Conservation (phyloP, 2,113 vertebrate genomes). For the Redunca redunca region DNA sequence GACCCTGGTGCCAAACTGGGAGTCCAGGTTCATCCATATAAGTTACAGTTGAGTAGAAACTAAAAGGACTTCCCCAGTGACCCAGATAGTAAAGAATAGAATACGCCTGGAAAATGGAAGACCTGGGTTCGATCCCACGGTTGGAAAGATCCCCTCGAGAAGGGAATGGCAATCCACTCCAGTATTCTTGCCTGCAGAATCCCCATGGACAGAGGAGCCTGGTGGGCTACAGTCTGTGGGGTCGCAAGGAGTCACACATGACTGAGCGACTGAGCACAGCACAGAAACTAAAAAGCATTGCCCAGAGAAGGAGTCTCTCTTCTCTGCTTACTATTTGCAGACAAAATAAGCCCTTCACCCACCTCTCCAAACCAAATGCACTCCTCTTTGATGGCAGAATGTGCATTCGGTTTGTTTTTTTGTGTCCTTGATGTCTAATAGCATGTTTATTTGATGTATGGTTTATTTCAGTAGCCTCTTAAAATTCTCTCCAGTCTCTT, state of each 20-base stretch:
- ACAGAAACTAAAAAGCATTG: background rate
- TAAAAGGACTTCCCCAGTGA: background rate
- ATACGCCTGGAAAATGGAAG: background rate
- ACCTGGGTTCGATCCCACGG: background rate
- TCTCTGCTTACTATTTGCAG: background rate
- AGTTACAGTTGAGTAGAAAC: background rate
- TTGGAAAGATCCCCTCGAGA: background rate
- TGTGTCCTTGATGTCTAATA: background rate
- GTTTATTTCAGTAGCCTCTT: background rate
- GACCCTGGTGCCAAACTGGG: background rate
- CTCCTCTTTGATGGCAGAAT: background rate
- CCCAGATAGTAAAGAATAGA: background rate
- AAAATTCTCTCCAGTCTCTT: background rate
- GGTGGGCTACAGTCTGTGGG: background rate
- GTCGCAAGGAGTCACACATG: fast-evolving
- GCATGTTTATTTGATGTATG: background rate
- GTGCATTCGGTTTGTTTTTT: background rate
- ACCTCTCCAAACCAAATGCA: background rate
- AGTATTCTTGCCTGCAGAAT: background rate
- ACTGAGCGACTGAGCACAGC: background rate
- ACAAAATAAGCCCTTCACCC: background rate
- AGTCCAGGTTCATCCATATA: background rate
- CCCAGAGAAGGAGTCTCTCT: background rate
- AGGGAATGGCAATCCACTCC: background rate
- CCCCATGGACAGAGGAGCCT: background rate